Percentiles rank a stretch among this genome's conserved stretches.
Conservation (phyloP, 2,888 invertebrate genomes). For the Lasioglossum zephyrum region DNA sequence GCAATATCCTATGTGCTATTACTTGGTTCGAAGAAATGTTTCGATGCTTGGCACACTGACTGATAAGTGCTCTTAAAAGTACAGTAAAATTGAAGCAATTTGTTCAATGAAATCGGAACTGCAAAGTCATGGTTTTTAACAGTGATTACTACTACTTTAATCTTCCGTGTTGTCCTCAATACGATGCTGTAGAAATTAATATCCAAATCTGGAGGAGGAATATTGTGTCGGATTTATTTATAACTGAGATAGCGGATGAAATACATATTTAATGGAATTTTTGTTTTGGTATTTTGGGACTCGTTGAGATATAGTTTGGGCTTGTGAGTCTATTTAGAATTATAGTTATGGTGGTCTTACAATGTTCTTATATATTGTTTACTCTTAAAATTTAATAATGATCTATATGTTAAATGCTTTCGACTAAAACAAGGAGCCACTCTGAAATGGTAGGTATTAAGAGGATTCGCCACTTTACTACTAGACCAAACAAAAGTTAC, state of each 20-base stretch:
- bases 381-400: background rate
- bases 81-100: background rate
- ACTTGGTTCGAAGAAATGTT: background rate
- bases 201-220: background rate
- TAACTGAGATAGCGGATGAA: background rate
- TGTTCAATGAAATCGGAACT: background rate
- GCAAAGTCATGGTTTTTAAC: background rate
- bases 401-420: constrained; percentile 4
- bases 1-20: background rate
- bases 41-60: background rate
- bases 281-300: background rate
- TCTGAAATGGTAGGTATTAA: constrained; percentile 4
- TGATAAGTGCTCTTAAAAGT: background rate
- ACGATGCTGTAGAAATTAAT: background rate
- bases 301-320: background rate
- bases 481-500: background rate
- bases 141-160: background rate
- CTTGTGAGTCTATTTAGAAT: background rate
- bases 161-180: background rate
- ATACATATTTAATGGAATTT: background rate
- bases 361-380: background rate
- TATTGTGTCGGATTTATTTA: background rate
- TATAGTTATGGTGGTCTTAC: background rate
- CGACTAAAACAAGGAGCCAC: background rate
- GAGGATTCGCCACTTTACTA: background rate